A percentile compares a stretch with the other conserved stretches of the same genome.
phyloP scores from a whole-genome alignment of 2,113 vertebrate species.

The Carassius carassius region DNA sequence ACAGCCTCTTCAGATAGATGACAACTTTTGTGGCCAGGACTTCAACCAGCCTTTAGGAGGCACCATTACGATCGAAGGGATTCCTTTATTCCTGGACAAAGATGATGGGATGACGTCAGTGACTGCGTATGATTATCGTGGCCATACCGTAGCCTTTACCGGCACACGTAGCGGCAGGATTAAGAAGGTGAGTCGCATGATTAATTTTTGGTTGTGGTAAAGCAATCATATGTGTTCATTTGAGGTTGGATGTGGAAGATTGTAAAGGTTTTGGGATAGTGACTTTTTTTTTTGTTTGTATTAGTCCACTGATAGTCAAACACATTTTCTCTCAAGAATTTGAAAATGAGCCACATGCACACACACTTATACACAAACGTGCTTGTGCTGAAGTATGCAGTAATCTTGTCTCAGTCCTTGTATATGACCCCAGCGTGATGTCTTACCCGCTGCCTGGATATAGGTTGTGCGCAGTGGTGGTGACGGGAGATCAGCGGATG shows the following conservation, averaged over 20 bases:
- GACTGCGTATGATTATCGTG: conserved; percentile 92
- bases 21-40: conserved; percentile 98
- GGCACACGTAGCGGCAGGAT: conserved; percentile 90
- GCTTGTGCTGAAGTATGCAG: conserved; percentile 60
- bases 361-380: conserved; percentile 57
- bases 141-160: conserved; percentile 90
- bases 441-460: conserved; percentile 40
- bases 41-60: conserved; percentile 97
- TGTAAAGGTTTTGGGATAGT: background rate
- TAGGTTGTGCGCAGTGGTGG: conserved; percentile 1
- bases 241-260: background rate
- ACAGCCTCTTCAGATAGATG: conserved; percentile 95
- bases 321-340: conserved; percentile 50
- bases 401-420: conserved; percentile 74
- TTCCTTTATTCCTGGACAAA: conserved; percentile 90
- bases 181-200: conserved; percentile 84
- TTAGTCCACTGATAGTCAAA: conserved; percentile 32
- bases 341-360: background rate
- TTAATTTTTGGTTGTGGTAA: background rate
- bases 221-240: background rate
- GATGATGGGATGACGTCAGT: conserved; percentile 96
- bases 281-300: background rate
- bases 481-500: conserved; percentile 68
- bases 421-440: conserved; percentile 65
- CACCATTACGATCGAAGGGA: conserved; percentile 93